Evolutionary conservation across 2,113 vertebrate genomes (phyloP).

Genomic region (Macroglossus sobrinus): DNA sequence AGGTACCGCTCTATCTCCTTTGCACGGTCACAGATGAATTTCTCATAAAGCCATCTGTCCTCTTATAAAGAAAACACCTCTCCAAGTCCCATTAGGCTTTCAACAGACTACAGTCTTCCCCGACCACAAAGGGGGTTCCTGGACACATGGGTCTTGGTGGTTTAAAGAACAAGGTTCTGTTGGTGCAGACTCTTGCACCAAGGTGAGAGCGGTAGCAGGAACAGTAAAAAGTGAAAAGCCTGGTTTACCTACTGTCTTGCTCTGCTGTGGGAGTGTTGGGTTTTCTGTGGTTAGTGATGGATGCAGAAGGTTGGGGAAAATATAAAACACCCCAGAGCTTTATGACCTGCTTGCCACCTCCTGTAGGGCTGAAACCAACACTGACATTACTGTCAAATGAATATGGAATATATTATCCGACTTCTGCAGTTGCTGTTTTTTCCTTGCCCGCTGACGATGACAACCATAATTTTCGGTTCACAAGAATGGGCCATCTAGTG

Average conservation of each 20-base stretch:
- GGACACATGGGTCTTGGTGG: neutral
- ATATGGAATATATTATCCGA: neutral
- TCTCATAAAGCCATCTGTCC: neutral
- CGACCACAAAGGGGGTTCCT: no score
- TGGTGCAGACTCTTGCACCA: neutral
- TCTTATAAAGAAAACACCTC: neutral
- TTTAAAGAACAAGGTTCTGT: neutral
- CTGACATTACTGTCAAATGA: neutral
- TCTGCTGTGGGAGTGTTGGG: neutral
- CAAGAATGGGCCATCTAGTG: no score
- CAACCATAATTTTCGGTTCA: neutral
- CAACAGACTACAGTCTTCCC: neutral
- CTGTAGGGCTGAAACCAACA: neutral
- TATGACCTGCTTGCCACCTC: neutral
- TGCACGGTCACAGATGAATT: neutral
- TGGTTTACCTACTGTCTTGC: neutral
- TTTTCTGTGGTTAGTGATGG: no score
- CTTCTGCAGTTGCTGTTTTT: neutral
- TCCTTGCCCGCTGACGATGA: neutral
- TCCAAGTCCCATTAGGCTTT: neutral
- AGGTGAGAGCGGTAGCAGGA: neutral
- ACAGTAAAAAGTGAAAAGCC: neutral
- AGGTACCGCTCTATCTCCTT: neutral
- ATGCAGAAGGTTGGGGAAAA: neutral
- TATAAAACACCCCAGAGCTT: no score